Conservation (phyloP, 2,888 invertebrate species). For the Deroplatys truncata region DNA sequence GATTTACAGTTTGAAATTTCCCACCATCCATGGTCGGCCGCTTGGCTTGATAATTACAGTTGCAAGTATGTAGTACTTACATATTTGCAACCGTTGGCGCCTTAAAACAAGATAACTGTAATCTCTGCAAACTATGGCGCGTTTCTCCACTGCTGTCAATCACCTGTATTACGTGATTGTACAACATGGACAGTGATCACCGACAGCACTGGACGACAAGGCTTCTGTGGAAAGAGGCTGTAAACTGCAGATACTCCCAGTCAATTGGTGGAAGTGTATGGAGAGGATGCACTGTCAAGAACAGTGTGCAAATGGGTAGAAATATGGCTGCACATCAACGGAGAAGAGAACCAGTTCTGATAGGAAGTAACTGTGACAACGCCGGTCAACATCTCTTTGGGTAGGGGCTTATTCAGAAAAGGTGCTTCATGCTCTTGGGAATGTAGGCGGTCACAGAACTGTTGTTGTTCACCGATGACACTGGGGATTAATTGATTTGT, state of each 20-base stretch:
- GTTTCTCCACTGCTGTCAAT: not conserved
- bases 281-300: not conserved
- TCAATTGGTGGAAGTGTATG: not conserved
- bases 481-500: no score
- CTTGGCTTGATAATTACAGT: not conserved
- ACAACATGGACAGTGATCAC: not conserved
- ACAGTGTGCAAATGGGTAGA: not conserved
- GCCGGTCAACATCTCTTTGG: not conserved
- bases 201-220: not conserved
- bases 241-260: not conserved
- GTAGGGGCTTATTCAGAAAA: no score
- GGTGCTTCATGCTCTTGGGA: no score
- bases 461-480: no score
- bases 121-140: no score
- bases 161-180: no score
- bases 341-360: not conserved
- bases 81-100: not conserved
- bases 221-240: not conserved
- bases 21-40: not conserved
- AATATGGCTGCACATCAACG: not conserved
- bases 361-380: not conserved
- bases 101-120: not conserved
- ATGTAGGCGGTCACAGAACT: no score
- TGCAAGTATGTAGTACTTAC: not conserved
- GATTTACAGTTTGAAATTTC: not conserved